Base-by-base conservation (phyloP, 2,888 invertebrate species). In the Trissonchulus sp. region DNA sequence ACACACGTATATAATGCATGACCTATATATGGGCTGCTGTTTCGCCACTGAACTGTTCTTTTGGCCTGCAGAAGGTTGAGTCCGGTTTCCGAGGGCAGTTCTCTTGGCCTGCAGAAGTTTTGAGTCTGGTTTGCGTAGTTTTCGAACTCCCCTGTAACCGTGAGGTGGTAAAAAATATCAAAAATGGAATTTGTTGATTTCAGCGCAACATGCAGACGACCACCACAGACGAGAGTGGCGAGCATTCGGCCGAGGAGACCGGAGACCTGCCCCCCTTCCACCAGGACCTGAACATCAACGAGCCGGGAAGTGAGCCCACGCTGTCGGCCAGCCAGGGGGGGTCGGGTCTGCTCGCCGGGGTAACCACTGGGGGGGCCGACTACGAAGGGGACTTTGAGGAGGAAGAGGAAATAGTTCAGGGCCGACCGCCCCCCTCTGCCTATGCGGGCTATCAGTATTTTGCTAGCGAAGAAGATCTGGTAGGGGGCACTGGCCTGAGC, bases 161-260 rank as follows among this genome's bases (percentile, higher is more conserved):
- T n/a, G n/a, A n/a, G n/a, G n/a, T n/a, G n/a, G n/a, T n/a, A n/a
- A n/a, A n/a, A n/a, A n/a, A n/a, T n/a, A n/a, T n/a, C n/a, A n/a
- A n/a, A n/a, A n/a, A n/a, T n/a, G n/a, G n/a, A 48, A 23, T 48
- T 48, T 48, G 48, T 48, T 48, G 48, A n/a, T 65, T 65, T 65
- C 30, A 65, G 65, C 65, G 65, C n/a, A 28, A 65, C 30, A 65
- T 65, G 65, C 34, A 31, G 65, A 28, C 65, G 65, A 18, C 65
- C 30, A 65, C 65, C 8, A 65, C 65, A 18, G 65, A 65, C 34
- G 65, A 65, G 30, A 65, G 65, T 28, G 65, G 65, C 30, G 65
- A 65, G 8, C 31, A 28, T 28, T 65, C 65, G 8, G 65, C 3
- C 65, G 65, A 8, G 65, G 65, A 65, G 34, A 28, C 3, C 8